phyloP scores from a whole-genome alignment of 1,140 invertebrate species.

The Drosophila pachea region DNA sequence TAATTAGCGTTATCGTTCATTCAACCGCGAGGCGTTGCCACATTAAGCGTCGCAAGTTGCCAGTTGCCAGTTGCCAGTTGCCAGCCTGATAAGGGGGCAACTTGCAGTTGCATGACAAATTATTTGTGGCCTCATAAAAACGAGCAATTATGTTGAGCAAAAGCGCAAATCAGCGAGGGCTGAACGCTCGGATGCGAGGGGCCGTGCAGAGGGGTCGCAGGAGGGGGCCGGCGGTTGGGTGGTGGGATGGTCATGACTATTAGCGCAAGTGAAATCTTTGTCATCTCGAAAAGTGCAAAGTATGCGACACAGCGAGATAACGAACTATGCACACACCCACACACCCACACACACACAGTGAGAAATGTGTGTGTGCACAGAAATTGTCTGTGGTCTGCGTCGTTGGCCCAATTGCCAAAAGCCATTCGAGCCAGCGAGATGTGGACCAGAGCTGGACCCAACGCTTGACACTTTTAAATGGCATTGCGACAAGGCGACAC shows the following conservation, averaged over 20 bases:
- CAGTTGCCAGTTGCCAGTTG: conserved; percentile 16
- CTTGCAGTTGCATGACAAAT: conserved; percentile 41
- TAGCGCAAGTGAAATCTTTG: conserved; percentile 35
- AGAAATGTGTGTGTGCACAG: conserved; percentile 12
- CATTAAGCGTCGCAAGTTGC: conserved; percentile 12
- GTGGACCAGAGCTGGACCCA: conserved; percentile 14
- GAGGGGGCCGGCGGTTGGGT: not conserved
- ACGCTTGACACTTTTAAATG: conserved; percentile 44
- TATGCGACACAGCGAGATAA: conserved; percentile 25
- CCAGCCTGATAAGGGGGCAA: conserved; percentile 18
- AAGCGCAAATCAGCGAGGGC: conserved; percentile 20
- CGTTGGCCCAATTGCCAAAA: conserved; percentile 47
- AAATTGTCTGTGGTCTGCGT: conserved; percentile 27
- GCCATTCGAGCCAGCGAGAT: conserved; percentile 28
- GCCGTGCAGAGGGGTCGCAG: conserved; percentile 5
- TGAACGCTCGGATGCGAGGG: conserved; percentile 8
- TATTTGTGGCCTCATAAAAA: conserved; percentile 42
- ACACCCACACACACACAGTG: conserved; percentile 9
- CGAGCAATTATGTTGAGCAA: conserved; percentile 40
- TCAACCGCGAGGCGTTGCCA: conserved; percentile 3
- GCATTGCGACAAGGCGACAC: not conserved
- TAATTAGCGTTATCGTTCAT: conserved; percentile 18
- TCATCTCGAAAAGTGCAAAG: conserved; percentile 32
- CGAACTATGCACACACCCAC: conserved; percentile 19
- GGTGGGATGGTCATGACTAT: conserved; percentile 8